Evolutionary conservation across 1,140 invertebrate species (phyloP).

Genomic region (Cyclargus thomasi): DNA sequence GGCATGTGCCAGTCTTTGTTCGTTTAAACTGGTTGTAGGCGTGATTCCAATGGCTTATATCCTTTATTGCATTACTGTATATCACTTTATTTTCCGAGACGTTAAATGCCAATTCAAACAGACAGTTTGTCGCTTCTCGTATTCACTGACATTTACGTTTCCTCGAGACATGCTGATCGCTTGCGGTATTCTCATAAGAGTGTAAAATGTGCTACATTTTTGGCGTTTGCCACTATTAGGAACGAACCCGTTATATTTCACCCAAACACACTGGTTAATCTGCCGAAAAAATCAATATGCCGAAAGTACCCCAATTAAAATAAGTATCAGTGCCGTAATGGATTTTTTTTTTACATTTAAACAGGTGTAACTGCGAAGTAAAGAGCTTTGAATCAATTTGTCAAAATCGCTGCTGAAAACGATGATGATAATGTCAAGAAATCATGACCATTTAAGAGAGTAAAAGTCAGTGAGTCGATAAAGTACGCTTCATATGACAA

Average conservation of each 20-base stretch:
- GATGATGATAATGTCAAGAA: neutral
- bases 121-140: neutral
- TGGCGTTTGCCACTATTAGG: neutral
- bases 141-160: neutral
- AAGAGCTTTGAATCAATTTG: neutral
- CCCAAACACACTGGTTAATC: neutral
- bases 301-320: neutral
- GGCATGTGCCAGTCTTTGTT: neutral
- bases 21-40: conserved; percentile 36
- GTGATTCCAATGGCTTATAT: conserved; percentile 38
- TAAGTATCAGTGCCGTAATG: neutral
- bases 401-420: neutral
- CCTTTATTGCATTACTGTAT: conserved; percentile 32
- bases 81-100: conserved; percentile 20
- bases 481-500: neutral
- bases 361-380: too few relatives aligned
- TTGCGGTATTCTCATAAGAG: neutral
- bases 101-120: neutral
- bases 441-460: conserved; percentile 20
- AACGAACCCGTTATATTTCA: neutral
- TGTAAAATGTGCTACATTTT: neutral
- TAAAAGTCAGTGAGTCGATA: neutral
- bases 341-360: too few relatives aligned
- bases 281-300: too few relatives aligned
- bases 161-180: neutral